phyloP scores from a whole-genome alignment of 2,888 invertebrate genomes.

The Watsonalla binaria region DNA sequence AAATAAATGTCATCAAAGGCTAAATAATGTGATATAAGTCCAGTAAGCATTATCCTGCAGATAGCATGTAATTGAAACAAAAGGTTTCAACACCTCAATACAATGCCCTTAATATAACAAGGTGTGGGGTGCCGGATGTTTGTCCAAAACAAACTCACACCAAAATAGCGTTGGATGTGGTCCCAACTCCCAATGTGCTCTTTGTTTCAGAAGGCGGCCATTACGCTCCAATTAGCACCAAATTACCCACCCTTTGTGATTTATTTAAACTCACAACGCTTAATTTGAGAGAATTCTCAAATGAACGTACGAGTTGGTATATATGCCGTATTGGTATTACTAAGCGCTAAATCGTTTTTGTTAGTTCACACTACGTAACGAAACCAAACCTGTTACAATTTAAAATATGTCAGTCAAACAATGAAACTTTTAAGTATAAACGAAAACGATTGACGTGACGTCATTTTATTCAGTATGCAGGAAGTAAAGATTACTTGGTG shows the following conservation, averaged over 20 bases:
- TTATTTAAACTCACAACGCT: not conserved
- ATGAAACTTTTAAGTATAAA: not conserved
- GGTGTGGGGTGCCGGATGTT: constrained; percentile 57
- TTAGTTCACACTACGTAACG: not conserved
- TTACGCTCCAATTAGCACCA: constrained; percentile 24
- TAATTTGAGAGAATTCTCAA: not conserved
- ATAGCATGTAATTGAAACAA: constrained; percentile 18
- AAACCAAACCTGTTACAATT: not conserved
- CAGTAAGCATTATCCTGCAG: constrained; percentile 9
- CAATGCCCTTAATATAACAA: constrained; percentile 49
- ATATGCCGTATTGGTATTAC: not conserved
- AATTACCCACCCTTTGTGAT: constrained; percentile 10
- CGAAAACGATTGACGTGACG: not conserved
- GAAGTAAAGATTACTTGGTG: not conserved
- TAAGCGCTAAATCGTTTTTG: not conserved
- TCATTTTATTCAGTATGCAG: not conserved
- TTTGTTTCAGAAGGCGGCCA: constrained; percentile 37
- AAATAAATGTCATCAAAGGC: too few relatives aligned
- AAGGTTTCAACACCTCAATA: constrained; percentile 34
- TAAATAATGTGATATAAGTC: constrained; percentile 6
- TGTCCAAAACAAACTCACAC: constrained; percentile 48
- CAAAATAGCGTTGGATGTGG: constrained; percentile 50
- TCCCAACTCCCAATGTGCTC: constrained; percentile 42
- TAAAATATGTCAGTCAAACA: not conserved
- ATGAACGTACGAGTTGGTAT: not conserved